Evolutionary conservation across 2,113 vertebrate species (phyloP).

Genomic region (Hiodon alosoides): DNA sequence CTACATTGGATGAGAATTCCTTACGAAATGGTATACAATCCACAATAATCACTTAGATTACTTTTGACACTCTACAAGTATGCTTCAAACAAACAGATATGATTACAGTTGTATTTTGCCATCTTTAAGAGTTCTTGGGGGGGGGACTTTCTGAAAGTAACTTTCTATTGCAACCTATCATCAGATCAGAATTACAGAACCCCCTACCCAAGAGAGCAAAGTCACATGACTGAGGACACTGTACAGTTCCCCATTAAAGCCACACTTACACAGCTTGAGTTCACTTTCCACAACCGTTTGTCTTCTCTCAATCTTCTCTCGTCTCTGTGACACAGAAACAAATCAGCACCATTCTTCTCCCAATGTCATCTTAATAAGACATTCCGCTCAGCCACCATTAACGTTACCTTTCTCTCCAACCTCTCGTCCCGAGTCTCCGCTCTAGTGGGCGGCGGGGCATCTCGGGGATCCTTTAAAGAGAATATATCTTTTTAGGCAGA

Average conservation of each 20-base stretch:
- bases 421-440: constrained; percentile 87
- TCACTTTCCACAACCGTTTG: constrained; percentile 84
- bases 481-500: background rate
- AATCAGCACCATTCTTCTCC: background rate
- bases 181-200: too few relatives aligned
- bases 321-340: constrained; percentile 61
- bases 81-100: too few relatives aligned
- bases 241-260: background rate
- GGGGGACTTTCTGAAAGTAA: too few relatives aligned
- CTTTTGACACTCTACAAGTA: too few relatives aligned
- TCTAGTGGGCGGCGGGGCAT: constrained; percentile 81
- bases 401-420: constrained; percentile 79
- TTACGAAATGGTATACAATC: too few relatives aligned
- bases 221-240: background rate
- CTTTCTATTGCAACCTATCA: too few relatives aligned
- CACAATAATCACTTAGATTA: too few relatives aligned
- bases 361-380: background rate
- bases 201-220: background rate
- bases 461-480: constrained; percentile 66
- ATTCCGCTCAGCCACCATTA: background rate
- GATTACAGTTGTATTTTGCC: too few relatives aligned
- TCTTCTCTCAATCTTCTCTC: constrained; percentile 86
- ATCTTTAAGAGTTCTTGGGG: too few relatives aligned
- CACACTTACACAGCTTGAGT: constrained; percentile 82
- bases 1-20: too few relatives aligned